Evolutionary conservation across 2,113 vertebrate species (phyloP), one percentile per base, ranked within the genome.

Genomic region (Catharus minimus): DNA sequence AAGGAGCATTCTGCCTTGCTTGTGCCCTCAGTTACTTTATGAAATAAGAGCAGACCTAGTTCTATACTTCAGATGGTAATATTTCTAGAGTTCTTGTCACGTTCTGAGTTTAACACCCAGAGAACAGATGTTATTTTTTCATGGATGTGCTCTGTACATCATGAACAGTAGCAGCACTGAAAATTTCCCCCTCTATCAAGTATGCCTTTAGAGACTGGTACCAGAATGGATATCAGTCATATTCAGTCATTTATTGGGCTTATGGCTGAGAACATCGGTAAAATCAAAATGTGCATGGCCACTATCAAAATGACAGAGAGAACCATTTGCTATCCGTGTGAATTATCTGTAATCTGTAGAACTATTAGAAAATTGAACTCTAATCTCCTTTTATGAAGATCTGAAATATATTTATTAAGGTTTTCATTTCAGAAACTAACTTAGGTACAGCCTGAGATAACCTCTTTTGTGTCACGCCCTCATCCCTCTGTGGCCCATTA

Each of bases 401-500:
- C n/a, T 41, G 27, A 43, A 65, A 64, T 53, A 7, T 39, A 17
- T 64, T 79, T 89, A 41, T 44, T 64, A 23, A 5, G 6, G 16
- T n/a, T 87, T 79, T 68, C 20, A 56, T 87, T 72, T 58, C 55
- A 36, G n/a, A 68, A 95, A 55, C n/a, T 36, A 44, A 7, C 1
- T 2, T 62, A 67, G 24, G 24, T 64, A 16, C 1, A 6, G 38
- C 10, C 21, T 39, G 36, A 69, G 64, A 61, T 38, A 52, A 21
- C 21, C 13, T 2, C 6, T n/a, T 73, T 32, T 44, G 5, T 58
- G 33, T 52, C 73, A 46, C 4, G 8, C 30, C 33, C n/a, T 71
- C 19, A 49, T 43, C 28, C 5, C 4, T 20, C 26, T 3, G 1
- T 0, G 1, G 26, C 13, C 30, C 41, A 2, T 78, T 36, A 6